These are phyloP conservation scores for Xestia c-nigrum DNA, from an alignment of 2,888 invertebrate genomes.

Conservation along the genomic window DNA sequence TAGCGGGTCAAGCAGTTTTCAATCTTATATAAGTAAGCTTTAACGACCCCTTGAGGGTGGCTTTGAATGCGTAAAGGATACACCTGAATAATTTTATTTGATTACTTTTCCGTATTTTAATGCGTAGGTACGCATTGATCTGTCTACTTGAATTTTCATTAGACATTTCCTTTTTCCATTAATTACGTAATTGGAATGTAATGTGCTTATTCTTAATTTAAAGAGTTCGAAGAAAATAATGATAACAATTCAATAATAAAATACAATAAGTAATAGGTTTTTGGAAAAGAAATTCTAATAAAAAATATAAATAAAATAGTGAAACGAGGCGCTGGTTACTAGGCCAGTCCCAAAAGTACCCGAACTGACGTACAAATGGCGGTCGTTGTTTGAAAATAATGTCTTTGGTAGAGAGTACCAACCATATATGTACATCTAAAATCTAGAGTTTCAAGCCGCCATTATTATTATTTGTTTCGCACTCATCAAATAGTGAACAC, in stretches of 20 bases:
- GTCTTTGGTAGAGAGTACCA: neutral
- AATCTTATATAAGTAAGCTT: slow-evolving; percentile 65
- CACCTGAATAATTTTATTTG: slow-evolving; percentile 59
- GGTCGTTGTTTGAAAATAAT: slow-evolving; percentile 6
- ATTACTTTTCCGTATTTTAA: slow-evolving; percentile 48
- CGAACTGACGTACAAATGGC: neutral
- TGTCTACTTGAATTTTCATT: slow-evolving; percentile 34
- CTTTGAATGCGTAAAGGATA: slow-evolving; percentile 61
- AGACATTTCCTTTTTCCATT: slow-evolving; percentile 9
- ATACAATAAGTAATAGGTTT: too few relatives aligned
- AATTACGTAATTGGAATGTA: slow-evolving; percentile 6
- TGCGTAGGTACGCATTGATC: slow-evolving; percentile 39
- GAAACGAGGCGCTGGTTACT: neutral
- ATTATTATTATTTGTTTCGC: neutral
- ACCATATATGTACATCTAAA: neutral
- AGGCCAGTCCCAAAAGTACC: slow-evolving; percentile 1
- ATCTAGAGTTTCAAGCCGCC: neutral
- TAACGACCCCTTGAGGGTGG: slow-evolving; percentile 54
- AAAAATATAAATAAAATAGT: neutral
- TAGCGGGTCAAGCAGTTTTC: slow-evolving; percentile 69
- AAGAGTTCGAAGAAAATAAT: neutral
- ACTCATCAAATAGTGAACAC: neutral
- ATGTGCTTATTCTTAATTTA: neutral
- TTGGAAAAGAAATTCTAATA: neutral
- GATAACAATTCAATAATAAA: too few relatives aligned